These are phyloP conservation scores for Caerostris darwini DNA, from an alignment of 1,140 invertebrate genomes.

Conservation along the genomic window DNA sequence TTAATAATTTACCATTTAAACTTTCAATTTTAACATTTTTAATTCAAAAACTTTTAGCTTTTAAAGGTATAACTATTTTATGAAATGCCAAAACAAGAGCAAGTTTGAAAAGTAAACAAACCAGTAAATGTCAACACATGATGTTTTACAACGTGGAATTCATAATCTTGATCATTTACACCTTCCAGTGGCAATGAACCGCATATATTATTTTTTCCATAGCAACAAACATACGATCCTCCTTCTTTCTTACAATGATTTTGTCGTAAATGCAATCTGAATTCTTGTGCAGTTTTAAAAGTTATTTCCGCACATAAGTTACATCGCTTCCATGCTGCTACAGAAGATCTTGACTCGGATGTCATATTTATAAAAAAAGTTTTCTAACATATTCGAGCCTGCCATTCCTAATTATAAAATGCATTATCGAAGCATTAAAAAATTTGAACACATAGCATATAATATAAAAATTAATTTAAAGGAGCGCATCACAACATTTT, in stretches of 20 bases:
- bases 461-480: conserved; percentile 55
- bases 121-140: conserved; percentile 83
- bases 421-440: conserved; percentile 21
- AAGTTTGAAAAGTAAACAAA: conserved; percentile 10
- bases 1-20: too few species aligned
- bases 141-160: conserved; percentile 91
- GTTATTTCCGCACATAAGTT: conserved; percentile 76
- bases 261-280: conserved; percentile 88
- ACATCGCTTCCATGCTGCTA: conserved; percentile 79
- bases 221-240: conserved; percentile 93
- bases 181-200: conserved; percentile 92
- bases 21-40: too few species aligned
- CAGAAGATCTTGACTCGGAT: conserved; percentile 55
- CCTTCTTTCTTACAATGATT: conserved; percentile 91
- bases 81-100: neutral
- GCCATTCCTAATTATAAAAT: conserved; percentile 5
- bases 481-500: conserved; percentile 17
- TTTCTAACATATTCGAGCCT: conserved; percentile 24
- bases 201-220: conserved; percentile 94
- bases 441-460: conserved; percentile 54
- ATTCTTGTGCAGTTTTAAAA: conserved; percentile 80
- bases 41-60: too few species aligned
- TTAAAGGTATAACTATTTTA: neutral
- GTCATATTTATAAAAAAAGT: conserved; percentile 72
- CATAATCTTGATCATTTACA: conserved; percentile 93